Evolutionary conservation across 2,888 invertebrate species (phyloP).

Genomic region (Eueremaeus valkanovi): DNA sequence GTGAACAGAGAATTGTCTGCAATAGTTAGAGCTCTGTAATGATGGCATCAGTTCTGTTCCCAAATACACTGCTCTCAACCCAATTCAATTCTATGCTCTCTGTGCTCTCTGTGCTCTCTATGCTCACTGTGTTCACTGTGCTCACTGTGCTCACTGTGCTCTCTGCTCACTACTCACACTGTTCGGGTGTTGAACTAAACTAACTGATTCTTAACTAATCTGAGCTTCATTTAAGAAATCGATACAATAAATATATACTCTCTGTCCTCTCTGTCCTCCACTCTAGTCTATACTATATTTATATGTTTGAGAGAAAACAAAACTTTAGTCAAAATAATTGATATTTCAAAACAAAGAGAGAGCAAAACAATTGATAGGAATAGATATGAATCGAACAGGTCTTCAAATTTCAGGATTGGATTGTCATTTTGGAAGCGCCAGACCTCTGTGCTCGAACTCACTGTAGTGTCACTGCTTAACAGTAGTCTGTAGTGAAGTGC

Average conservation of each 20-base stretch:
- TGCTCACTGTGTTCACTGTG: no score
- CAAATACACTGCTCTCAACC: not conserved
- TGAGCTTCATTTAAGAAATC: not conserved
- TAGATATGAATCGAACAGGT: no score
- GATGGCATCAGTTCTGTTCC: no score
- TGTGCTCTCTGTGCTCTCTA: not conserved
- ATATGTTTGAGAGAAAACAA: no score
- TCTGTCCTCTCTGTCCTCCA: not conserved
- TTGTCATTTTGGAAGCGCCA: no score
- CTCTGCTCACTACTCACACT: not conserved
- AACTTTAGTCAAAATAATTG: no score
- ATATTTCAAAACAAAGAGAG: not conserved
- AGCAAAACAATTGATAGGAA: not conserved
- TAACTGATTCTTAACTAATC: not conserved
- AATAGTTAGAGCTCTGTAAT: not conserved
- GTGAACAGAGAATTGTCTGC: not conserved
- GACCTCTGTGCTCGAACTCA: no score
- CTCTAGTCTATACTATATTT: not conserved
- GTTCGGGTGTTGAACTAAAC: not conserved
- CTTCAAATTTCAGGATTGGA: no score
- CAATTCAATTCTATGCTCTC: no score
- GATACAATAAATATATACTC: not conserved
- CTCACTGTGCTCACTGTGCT: no score
- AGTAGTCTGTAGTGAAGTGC: no score
- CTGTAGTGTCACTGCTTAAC: no score